Conservation (phyloP, 2,888 invertebrate genomes). For the Torymus tubicola region DNA sequence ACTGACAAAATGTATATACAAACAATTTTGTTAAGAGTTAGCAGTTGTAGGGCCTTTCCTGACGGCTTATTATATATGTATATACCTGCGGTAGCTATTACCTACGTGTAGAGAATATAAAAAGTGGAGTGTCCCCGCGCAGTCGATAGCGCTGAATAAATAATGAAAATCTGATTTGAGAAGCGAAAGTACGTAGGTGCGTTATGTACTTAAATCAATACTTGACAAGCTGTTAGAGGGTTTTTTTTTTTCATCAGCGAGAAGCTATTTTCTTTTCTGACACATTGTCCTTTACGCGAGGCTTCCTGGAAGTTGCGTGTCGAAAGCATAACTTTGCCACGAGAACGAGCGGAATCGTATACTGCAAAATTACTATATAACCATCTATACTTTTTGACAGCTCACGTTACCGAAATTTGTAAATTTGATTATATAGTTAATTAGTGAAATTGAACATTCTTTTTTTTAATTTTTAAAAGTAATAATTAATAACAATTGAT, state of each 20-base stretch:
- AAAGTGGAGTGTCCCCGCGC: conserved; percentile 6
- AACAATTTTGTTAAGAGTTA: too few species aligned
- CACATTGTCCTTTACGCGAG: too few species aligned
- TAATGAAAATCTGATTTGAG: conserved; percentile 53
- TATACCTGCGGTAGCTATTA: not conserved
- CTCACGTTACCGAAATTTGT: too few species aligned
- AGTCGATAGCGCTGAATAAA: conserved; percentile 53
- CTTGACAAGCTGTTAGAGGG: not conserved
- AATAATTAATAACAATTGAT: too few species aligned
- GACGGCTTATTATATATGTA: not conserved
- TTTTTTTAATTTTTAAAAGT: too few species aligned
- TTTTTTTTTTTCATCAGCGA: not conserved
- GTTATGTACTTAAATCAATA: conserved; percentile 41
- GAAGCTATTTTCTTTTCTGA: too few species aligned
- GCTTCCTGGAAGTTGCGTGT: conserved; percentile 2
- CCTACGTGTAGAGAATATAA: conserved; percentile 9
- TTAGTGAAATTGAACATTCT: too few species aligned
- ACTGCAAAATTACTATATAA: not conserved
- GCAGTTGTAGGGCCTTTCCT: too few species aligned
- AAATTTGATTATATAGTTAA: too few species aligned
- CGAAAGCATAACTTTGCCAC: not conserved
- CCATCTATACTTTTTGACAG: not conserved
- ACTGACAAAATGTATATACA: too few species aligned
- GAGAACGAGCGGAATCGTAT: not conserved
- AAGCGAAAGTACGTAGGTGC: conserved; percentile 27